phyloP scores from a whole-genome alignment of 2,888 invertebrate genomes.

The Catocala nupta region DNA sequence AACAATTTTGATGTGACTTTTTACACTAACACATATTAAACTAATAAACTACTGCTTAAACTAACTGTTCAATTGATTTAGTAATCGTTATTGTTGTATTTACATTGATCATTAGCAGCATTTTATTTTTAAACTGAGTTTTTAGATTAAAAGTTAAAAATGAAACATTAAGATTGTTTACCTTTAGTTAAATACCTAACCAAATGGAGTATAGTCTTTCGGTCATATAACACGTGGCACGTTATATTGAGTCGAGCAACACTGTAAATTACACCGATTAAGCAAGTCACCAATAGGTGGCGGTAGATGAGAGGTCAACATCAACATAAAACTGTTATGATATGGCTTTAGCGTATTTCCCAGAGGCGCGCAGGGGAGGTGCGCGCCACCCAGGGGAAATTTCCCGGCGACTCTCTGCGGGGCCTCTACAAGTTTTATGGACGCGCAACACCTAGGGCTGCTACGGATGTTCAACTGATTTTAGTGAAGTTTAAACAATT shows the following conservation, averaged over 20 bases:
- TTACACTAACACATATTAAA: no score
- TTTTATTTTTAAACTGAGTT: no score
- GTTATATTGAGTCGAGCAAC: slow-evolving; percentile 2
- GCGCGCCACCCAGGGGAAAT: slow-evolving; percentile 85
- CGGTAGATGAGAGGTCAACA: slow-evolving; percentile 79
- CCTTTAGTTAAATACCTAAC: no score
- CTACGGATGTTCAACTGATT: slow-evolving; percentile 32
- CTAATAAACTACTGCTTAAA: no score
- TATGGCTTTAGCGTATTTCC: slow-evolving; percentile 86
- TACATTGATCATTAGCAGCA: no score
- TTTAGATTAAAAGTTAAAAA: no score
- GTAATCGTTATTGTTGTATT: no score
- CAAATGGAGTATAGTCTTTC: no score
- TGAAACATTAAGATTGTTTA: no score
- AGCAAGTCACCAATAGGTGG: slow-evolving; percentile 56
- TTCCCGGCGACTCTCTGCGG: slow-evolving; percentile 83
- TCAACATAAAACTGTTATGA: slow-evolving; percentile 87
- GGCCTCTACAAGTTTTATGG: slow-evolving; percentile 87
- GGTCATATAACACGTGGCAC: no score
- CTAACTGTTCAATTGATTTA: no score
- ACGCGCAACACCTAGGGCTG: slow-evolving; percentile 76
- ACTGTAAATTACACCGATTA: slow-evolving; percentile 66
- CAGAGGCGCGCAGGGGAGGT: slow-evolving; percentile 73
- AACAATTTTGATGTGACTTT: no score
- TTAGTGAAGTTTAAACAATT: not conserved